phyloP scores from a whole-genome alignment of 1,140 invertebrate species.

The Physella acuta region DNA sequence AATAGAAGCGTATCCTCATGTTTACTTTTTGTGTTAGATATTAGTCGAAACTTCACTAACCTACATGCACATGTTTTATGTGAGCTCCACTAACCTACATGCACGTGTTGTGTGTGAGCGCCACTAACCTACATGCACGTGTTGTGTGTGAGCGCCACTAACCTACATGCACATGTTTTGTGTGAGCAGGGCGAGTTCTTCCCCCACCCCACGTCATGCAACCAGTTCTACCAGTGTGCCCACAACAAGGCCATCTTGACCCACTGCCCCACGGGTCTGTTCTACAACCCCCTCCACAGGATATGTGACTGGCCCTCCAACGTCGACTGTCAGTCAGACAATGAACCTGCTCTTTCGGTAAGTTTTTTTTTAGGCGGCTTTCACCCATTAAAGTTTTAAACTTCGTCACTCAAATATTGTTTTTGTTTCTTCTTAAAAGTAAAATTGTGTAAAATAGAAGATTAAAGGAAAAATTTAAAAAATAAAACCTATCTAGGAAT shows the following conservation, averaged over 20 bases:
- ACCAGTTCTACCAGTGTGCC: conserved; percentile 27
- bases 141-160: neutral
- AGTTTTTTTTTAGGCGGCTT: too few relatives aligned
- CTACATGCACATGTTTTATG: too few relatives aligned
- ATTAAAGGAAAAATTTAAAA: too few relatives aligned
- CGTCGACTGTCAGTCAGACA: conserved; percentile 7
- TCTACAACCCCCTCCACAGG: conserved; percentile 11
- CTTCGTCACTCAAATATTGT: too few relatives aligned
- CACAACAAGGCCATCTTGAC: conserved; percentile 9
- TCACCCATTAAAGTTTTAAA: too few relatives aligned
- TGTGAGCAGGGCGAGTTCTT: conserved; percentile 4
- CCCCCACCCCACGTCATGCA: conserved; percentile 14
- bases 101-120: neutral
- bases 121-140: neutral
- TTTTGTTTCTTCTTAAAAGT: too few relatives aligned
- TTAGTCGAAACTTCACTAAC: too few relatives aligned
- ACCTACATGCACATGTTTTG: neutral
- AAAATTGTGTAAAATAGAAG: too few relatives aligned
- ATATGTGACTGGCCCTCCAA: conserved; percentile 27
- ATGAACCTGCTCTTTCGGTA: neutral
- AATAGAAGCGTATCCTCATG: too few relatives aligned
- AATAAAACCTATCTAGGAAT: too few relatives aligned
- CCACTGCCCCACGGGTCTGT: conserved; percentile 11
- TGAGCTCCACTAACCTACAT: too few relatives aligned
- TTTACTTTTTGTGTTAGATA: too few relatives aligned